Base-by-base conservation (phyloP, 1,140 invertebrate species). In the Papilio polyxenes region DNA sequence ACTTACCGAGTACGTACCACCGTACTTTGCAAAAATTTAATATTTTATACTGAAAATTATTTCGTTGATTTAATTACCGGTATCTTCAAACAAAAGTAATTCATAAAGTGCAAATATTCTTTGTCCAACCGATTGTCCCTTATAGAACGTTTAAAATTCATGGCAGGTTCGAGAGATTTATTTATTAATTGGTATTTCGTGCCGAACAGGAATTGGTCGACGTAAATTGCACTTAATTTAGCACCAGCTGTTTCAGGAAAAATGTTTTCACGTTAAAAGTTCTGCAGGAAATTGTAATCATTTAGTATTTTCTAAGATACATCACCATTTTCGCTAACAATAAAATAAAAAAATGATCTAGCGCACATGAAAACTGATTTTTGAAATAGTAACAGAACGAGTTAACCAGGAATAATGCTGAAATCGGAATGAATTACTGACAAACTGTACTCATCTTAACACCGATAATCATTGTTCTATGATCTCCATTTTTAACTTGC, bases 101-200 rank as follows among this genome's bases (percentile, higher is more conserved):
- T 17, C 31, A 15, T 15, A 77, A 77, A 77, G 6, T n/a, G 75
- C 13, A 53, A 51, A 77, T 77, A 51, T 20, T 77, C n/a, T 77
- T 77, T 77, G 48, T 8, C 49, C 31, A 49, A 3, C 75, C 49
- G 48, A 51, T 77, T 77, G 75, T n/a, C 49, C 23, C 75, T 77
- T 75, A 75, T 23, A 23, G 20, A 77, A 20, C 75, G 75, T 77
- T 77, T 77, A 77, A 56, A 77, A 51, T 77, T 77, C 75, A 77
- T 56, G 20, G 75, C 48, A 51, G 75, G 48, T 77, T 77, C 48
- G 75, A 77, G 44, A 77, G 75, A 77, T 77, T 77, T 77, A 77
- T 77, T 77, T 77, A 77, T 77, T 77, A 77, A 77, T 49, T 77
- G 75, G 48, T 77, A 53, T 77, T 77, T 53, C 75, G 75, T 77